A percentile compares a stretch with the other conserved stretches of the same genome.
Evolutionary conservation across 2,888 invertebrate genomes (phyloP).

Genomic region (Thera obeliscata): DNA sequence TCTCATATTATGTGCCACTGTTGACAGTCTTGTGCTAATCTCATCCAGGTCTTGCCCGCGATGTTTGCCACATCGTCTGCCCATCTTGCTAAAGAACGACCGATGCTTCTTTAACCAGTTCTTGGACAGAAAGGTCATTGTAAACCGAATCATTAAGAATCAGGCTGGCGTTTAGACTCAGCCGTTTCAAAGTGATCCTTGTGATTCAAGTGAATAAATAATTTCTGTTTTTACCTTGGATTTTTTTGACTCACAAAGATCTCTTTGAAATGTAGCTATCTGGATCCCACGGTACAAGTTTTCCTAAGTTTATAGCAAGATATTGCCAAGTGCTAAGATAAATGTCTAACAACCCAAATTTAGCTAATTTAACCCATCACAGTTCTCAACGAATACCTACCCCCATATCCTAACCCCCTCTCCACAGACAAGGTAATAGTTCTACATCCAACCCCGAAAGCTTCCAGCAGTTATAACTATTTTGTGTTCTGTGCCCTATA

Average conservation of each 20-base stretch:
- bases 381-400: slow-evolving; percentile 36
- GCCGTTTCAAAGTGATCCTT: not conserved
- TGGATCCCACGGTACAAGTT: not conserved
- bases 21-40: too few species aligned
- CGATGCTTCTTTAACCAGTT: too few species aligned
- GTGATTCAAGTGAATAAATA: not conserved
- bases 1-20: too few species aligned
- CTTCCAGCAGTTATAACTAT: slow-evolving; percentile 1
- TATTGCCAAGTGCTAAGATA: too few species aligned
- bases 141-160: too few species aligned
- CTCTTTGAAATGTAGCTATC: too few species aligned
- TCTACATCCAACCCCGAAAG: not conserved
- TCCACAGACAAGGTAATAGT: slow-evolving; percentile 8
- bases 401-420: slow-evolving; percentile 10
- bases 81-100: too few species aligned
- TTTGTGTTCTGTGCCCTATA: slow-evolving; percentile 15
- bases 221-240: not conserved
- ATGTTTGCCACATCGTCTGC: too few species aligned
- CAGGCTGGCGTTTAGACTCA: not conserved
- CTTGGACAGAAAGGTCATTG: too few species aligned
- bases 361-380: slow-evolving; percentile 34
- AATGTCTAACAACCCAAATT: slow-evolving; percentile 17
- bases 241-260: too few species aligned
- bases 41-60: too few species aligned
- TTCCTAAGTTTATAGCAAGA: not conserved